A percentile compares a stretch with the other conserved stretches of the same genome.
Evolutionary conservation across 2,113 vertebrate species (phyloP).

Genomic region (Suncus etruscus): DNA sequence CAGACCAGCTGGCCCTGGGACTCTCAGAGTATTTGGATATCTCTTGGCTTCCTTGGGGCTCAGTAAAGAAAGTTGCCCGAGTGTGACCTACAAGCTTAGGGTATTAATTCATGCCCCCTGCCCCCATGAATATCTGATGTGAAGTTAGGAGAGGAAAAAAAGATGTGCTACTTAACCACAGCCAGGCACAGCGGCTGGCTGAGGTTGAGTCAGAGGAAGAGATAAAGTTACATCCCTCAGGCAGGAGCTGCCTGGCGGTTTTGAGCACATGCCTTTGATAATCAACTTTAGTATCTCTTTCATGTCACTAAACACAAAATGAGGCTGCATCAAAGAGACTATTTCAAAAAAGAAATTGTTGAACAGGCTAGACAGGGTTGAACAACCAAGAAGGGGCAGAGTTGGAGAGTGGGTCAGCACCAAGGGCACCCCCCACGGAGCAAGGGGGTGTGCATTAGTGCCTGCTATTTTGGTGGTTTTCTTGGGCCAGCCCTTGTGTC

Average conservation of each 20-base stretch:
- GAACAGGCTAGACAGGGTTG: conserved; percentile 82
- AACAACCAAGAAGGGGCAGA: conserved; percentile 76
- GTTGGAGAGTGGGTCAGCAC: not conserved
- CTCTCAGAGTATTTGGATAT: conserved; percentile 22
- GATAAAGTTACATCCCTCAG: conserved; percentile 86
- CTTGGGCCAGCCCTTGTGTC: conserved; percentile 36
- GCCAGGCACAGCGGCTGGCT: conserved; percentile 68
- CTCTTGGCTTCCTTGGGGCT: not conserved
- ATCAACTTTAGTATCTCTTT: conserved; percentile 89
- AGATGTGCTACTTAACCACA: conserved; percentile 75
- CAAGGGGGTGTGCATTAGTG: conserved; percentile 32
- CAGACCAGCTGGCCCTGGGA: conserved; percentile 38
- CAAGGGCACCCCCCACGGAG: conserved; percentile 57
- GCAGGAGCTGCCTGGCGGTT: conserved; percentile 79
- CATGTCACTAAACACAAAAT: conserved; percentile 86
- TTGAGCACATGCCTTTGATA: conserved; percentile 87
- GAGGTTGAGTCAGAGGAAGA: conserved; percentile 83
- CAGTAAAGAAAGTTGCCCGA: conserved; percentile 71
- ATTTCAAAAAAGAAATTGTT: conserved; percentile 85
- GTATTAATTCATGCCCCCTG: conserved; percentile 79
- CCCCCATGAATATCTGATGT: conserved; percentile 82
- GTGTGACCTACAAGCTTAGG: conserved; percentile 81
- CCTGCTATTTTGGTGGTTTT: conserved; percentile 71
- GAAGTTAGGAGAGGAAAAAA: conserved; percentile 81
- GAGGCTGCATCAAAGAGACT: conserved; percentile 86